Evolutionary conservation across 2,888 invertebrate species (phyloP).

Genomic region (Mythimna albipuncta): DNA sequence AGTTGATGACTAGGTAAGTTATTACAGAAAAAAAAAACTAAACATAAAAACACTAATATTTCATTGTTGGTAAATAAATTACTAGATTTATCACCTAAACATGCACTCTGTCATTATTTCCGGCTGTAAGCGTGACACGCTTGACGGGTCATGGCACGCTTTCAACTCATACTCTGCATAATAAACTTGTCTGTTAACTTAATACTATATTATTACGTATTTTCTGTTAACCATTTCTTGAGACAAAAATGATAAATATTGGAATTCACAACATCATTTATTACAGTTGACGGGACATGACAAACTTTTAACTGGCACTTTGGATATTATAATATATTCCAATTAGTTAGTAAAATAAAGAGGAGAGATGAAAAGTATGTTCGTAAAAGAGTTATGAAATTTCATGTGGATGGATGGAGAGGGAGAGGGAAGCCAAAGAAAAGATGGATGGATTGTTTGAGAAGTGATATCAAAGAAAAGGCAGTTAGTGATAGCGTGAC

Average conservation of each 20-base stretch:
- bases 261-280: not conserved
- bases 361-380: too few relatives aligned
- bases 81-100: conserved; percentile 6
- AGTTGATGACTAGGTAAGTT: not conserved
- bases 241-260: too few relatives aligned
- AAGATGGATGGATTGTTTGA: too few relatives aligned
- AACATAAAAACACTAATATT: not conserved
- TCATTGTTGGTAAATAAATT: not conserved
- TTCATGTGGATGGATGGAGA: too few relatives aligned
- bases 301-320: not conserved
- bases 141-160: conserved; percentile 33
- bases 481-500: too few relatives aligned
- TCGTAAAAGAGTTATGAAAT: too few relatives aligned
- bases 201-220: too few relatives aligned
- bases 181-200: conserved; percentile 24
- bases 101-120: conserved; percentile 31
- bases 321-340: not conserved
- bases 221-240: too few relatives aligned
- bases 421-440: too few relatives aligned
- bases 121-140: conserved; percentile 26
- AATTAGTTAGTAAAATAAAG: not conserved
- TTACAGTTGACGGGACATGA: not conserved
- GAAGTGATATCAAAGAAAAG: too few relatives aligned
- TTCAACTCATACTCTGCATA: conserved; percentile 22
- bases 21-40: not conserved